Evolutionary conservation across 2,113 vertebrate species (phyloP).

Genomic region (human (Homo sapiens)): GRCh38 chr12:42802501-42803000

Average conservation of each 20-base stretch:
- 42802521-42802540: neutral
- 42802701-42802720: neutral
- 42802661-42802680: constrained; percentile 16
- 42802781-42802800: constrained; percentile 28
- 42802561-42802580: neutral
- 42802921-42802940: constrained; percentile 41
- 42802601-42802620: constrained; percentile 8
- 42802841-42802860: neutral
- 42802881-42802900: constrained; percentile 21
- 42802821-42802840: constrained; percentile 7
- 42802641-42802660: neutral
- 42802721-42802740: neutral
- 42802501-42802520: neutral
- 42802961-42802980: neutral
- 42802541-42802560: neutral
- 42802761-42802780: neutral
- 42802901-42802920: constrained; percentile 26
- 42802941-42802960: neutral
- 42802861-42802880: constrained; percentile 21
- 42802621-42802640: neutral
- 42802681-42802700: neutral
- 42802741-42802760: neutral
- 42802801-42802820: neutral
- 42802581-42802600: neutral
- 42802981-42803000: constrained; percentile 4